Percentiles rank a stretch among this genome's conserved stretches.
Conservation (phyloP, 2,888 invertebrate species). For the Polyommatus icarus region DNA sequence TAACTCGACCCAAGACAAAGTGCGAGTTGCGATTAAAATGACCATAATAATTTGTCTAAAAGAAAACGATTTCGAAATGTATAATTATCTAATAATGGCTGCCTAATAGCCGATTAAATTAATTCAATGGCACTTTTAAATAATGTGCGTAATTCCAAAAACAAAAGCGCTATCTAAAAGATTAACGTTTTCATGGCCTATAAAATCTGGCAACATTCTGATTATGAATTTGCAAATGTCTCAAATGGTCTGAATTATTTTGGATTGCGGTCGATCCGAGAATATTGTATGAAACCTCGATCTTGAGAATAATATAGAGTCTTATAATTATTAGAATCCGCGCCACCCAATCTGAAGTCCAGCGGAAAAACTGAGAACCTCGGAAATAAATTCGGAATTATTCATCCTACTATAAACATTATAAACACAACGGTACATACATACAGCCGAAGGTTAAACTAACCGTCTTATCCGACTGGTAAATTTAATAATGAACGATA, state of each 20-base stretch:
- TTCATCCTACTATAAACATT: too few relatives aligned
- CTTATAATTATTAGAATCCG: too few relatives aligned
- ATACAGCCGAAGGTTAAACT: too few relatives aligned
- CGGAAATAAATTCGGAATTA: too few relatives aligned
- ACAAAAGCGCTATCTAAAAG: constrained; percentile 35
- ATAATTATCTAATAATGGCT: background rate
- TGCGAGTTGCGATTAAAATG: background rate
- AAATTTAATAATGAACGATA: too few relatives aligned
- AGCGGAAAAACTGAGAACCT: too few relatives aligned
- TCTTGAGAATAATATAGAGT: too few relatives aligned
- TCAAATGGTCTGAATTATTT: constrained; percentile 31
- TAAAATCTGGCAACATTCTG: constrained; percentile 33
- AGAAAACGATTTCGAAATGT: background rate
- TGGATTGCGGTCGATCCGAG: constrained; percentile 29
- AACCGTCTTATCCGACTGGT: too few relatives aligned
- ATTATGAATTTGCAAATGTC: constrained; percentile 13
- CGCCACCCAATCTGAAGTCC: too few relatives aligned
- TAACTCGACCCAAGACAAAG: background rate
- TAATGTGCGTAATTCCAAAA: constrained; percentile 30
- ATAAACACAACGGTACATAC: too few relatives aligned
- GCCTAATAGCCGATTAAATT: constrained; percentile 29
- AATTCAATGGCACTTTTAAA: constrained; percentile 28
- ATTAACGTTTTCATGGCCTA: constrained; percentile 34
- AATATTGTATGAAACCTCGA: background rate
- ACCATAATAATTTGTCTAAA: background rate